Base-by-base conservation (phyloP, 2,888 invertebrate genomes). In the Andrena trimmerana region DNA sequence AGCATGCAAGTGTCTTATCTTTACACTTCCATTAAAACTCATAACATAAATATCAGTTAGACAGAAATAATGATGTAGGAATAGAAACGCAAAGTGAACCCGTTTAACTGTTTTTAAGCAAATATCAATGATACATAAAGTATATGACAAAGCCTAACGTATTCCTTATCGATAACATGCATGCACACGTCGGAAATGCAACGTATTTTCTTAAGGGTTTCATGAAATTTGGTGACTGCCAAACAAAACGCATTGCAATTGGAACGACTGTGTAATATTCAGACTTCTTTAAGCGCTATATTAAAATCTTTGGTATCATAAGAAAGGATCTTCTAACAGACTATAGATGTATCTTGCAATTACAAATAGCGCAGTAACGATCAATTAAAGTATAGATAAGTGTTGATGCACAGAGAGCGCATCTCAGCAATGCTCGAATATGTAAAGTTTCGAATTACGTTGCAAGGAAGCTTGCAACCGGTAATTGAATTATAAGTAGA, bases 1-100 rank as follows among this genome's bases (percentile, higher is more conserved):
- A 72, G 59, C 85, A 85, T 85, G 84, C 77, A 78, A 69, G 74
- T 78, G 77, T 75, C 68, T 81, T 82, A 85, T 76, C 68, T 66
- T 73, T 78, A 68, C 74, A 42, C 42, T 50, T 33, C 31, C 42
- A 70, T 59, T 48, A 13, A 52, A 75, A 33, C 52, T 48, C 20
- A 54, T 50, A 69, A 78, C 59, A 57, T 48, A 68, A 78, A 63
- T 6, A 42, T 66, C n/a, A 24, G 57, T 48, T 48, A 54, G 16
- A 62, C 8, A 42, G 31, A 42, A 70, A 33, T 65, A 24, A 52
- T 57, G 20, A 16, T 68, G 65, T n/a, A 69, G 16, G 67, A 72
- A 48, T 48, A 29, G 33, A 10, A 70, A 69, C 20, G 13, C 8
- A 29, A 68, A 67, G 13, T 66, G 42, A 24, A 65, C 42, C 54